Evolutionary conservation across 2,113 vertebrate genomes (phyloP), one percentile per base, ranked within the genome.

Genomic region (Tursiops truncatus): DNA sequence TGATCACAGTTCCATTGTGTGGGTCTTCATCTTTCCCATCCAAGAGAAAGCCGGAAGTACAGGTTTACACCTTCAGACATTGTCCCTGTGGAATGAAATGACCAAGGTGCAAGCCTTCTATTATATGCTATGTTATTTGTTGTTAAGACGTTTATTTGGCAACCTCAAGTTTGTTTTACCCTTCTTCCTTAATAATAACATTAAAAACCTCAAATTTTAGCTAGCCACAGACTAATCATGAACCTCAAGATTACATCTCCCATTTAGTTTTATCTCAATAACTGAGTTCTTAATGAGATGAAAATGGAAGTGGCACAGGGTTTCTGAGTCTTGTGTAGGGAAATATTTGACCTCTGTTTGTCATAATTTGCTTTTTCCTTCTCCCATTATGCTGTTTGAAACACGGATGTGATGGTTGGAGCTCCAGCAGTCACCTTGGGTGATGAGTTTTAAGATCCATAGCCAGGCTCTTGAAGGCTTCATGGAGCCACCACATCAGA

Each of bases 1-100:
- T 0, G 17, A 36, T 11, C 62, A 14, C 0, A 26, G n/a, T 25
- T 58, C 63, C 38, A 7, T 5, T 38, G 14, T 63, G 3, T 18
- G 5, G 0, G 6, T 73, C 56, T 96, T 28, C 21, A 26, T 20
- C 3, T 62, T 85, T 56, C 58, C 8, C 1, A 50, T 63, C 6
- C 28, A 68, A 85, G 17, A 8, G 17, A 91, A 94, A 58, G 13
- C 8, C 1, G 12, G 11, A 76, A 13, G 25, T 60, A 1, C 25
- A 21, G 17, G 4, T 41, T 33, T 63, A 36, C 2, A 9, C 47
- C 1, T 12, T 15, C 53, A 53, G 13, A 14, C 4, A 36, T 47
- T 63, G 26, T 31, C 58, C 12, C 65, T 1, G 31, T 74, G 60
- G 53, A 73, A 80, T 38, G 38, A 31, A 79, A 87, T 15, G 5